phyloP scores from a whole-genome alignment of 2,888 invertebrate genomes.

The Sesia apiformis region DNA sequence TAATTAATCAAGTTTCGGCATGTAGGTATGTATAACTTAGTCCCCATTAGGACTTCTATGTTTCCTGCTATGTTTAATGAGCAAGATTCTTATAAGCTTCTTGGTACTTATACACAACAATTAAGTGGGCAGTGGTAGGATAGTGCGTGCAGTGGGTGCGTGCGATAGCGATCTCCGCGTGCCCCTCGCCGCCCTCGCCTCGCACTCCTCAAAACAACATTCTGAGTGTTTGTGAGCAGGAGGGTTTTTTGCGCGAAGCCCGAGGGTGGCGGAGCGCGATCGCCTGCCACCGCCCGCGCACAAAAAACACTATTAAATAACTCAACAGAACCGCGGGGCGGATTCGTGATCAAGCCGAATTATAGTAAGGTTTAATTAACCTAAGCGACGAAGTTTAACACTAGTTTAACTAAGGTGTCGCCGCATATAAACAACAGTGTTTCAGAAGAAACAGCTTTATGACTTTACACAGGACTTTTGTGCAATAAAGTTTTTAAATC shows the following conservation, averaged over 20 bases:
- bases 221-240: conserved; percentile 63
- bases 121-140: conserved; percentile 68
- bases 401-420: too few relatives aligned
- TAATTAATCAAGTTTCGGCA: too few relatives aligned
- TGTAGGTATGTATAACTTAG: too few relatives aligned
- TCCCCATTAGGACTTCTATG: too few relatives aligned
- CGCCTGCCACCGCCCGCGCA: conserved; percentile 48
- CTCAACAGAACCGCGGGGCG: conserved; percentile 64
- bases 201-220: conserved; percentile 61
- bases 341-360: conserved; percentile 61
- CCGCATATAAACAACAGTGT: too few relatives aligned
- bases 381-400: conserved; percentile 38
- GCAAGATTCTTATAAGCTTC: conserved; percentile 12
- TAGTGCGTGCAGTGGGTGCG: conserved; percentile 71
- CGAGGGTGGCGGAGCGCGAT: conserved; percentile 70
- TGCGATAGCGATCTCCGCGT: conserved; percentile 70
- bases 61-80: too few relatives aligned
- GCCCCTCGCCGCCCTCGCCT: conserved; percentile 28
- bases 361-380: conserved; percentile 66
- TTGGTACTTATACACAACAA: conserved; percentile 51
- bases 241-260: conserved; percentile 72
- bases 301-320: conserved; percentile 73
- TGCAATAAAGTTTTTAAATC: too few relatives aligned
- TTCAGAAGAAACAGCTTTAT: background rate
- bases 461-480: background rate